Evolutionary conservation across 2,888 invertebrate genomes (phyloP).

Genomic region (Cryptophagus acutangulus): DNA sequence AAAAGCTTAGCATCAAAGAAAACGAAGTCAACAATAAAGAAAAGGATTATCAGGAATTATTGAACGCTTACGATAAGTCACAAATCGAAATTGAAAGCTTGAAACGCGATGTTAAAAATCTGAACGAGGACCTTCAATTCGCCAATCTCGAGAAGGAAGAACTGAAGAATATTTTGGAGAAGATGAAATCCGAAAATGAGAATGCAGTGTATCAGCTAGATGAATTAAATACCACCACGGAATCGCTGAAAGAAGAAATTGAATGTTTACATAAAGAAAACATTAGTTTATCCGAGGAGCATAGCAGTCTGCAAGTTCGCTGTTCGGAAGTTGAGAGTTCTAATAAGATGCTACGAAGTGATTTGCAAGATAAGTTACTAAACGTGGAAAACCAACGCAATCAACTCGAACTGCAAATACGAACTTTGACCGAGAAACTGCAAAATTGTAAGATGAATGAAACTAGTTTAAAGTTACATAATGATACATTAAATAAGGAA

Average conservation of each 20-base stretch:
- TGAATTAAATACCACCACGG: conserved; percentile 51
- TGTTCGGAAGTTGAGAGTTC: conserved; percentile 31
- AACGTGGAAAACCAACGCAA: conserved; percentile 33
- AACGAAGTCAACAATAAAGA: conserved; percentile 18
- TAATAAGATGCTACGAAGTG: conserved; percentile 32
- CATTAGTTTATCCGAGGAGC: conserved; percentile 35
- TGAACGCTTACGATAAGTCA: conserved; percentile 28
- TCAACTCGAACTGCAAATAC: conserved; percentile 31
- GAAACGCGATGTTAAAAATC: conserved; percentile 44
- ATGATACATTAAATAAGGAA: conserved; percentile 39
- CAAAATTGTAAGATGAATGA: conserved; percentile 44
- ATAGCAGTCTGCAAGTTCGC: conserved; percentile 27
- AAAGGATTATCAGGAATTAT: conserved; percentile 35
- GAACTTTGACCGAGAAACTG: conserved; percentile 41
- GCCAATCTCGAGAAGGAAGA: conserved; percentile 35
- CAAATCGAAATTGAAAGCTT: conserved; percentile 28
- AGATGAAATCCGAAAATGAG: conserved; percentile 46
- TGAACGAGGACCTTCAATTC: conserved; percentile 53
- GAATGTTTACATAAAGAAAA: conserved; percentile 38
- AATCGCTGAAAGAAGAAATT: conserved; percentile 44
- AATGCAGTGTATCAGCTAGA: conserved; percentile 43
- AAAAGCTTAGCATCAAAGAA: conserved; percentile 12
- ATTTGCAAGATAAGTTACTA: conserved; percentile 35
- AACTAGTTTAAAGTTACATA: conserved; percentile 40
- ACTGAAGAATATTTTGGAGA: conserved; percentile 48